phyloP scores from a whole-genome alignment of 2,888 invertebrate genomes.

The Hirtodrosophila trivittata region DNA sequence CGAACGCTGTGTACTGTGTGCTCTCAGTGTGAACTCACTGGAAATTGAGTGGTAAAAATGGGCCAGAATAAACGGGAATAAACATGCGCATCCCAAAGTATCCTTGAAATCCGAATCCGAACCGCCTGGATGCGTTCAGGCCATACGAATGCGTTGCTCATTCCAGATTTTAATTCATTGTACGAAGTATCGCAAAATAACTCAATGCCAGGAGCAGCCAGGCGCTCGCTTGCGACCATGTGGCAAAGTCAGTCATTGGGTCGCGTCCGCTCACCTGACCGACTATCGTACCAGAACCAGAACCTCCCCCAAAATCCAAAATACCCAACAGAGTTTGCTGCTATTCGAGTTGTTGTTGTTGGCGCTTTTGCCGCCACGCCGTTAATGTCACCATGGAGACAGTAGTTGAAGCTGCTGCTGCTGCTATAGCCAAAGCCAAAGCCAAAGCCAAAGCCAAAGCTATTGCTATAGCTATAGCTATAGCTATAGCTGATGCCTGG shows the following conservation, averaged over 20 bases:
- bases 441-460: slow-evolving; percentile 14
- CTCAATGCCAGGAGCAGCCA: slow-evolving; percentile 62
- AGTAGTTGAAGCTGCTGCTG: slow-evolving; percentile 24
- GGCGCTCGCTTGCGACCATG: slow-evolving; percentile 24
- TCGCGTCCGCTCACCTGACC: slow-evolving; percentile 62
- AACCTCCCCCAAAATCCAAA: slow-evolving; percentile 2
- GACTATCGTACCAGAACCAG: slow-evolving; percentile 34
- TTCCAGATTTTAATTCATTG: slow-evolving; percentile 67
- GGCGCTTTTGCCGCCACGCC: slow-evolving; percentile 24
- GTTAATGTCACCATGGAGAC: slow-evolving; percentile 75
- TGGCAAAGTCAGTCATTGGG: slow-evolving; percentile 53
- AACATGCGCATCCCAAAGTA: slow-evolving; percentile 75
- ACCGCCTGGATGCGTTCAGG: slow-evolving; percentile 54
- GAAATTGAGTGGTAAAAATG: slow-evolving; percentile 65
- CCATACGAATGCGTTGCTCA: slow-evolving; percentile 40
- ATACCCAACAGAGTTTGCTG: slow-evolving; percentile 8
- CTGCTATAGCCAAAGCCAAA: slow-evolving; percentile 14
- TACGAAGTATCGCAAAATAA: slow-evolving; percentile 44
- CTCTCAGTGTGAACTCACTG: slow-evolving; percentile 40
- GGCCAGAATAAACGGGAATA: slow-evolving; percentile 67
- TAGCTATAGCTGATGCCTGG: slow-evolving; percentile 22
- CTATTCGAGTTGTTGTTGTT: slow-evolving; percentile 3
- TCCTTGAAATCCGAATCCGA: slow-evolving; percentile 63
- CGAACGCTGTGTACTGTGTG: background rate
- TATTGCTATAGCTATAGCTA: slow-evolving; percentile 14